Evolutionary conservation across 2,797 vertebrate species (phyloP).

Genomic region (Tolypeutes matacus): DNA sequence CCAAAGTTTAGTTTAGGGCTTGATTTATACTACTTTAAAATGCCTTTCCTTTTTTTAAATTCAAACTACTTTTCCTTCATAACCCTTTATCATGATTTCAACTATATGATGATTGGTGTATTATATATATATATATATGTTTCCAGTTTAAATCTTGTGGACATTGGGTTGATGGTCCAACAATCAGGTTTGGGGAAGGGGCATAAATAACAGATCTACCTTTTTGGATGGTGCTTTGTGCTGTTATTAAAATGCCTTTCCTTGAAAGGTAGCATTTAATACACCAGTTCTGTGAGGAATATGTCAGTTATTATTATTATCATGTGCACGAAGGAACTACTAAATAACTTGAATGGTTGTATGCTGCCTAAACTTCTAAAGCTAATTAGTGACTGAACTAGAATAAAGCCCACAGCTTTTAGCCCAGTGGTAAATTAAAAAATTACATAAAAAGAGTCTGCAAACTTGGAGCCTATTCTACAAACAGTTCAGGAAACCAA

Average conservation of each 20-base stretch:
- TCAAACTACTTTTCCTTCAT: neutral
- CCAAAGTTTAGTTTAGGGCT: neutral
- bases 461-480: neutral
- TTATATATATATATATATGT: no score
- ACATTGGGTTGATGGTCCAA: neutral
- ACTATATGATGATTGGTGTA: neutral
- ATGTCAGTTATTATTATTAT: neutral
- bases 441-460: neutral
- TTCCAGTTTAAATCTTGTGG: constrained; percentile 3
- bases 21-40: neutral
- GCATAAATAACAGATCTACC: neutral
- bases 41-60: no score
- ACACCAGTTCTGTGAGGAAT: neutral
- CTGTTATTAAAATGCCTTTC: constrained; percentile 20
- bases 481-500: neutral
- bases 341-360: neutral
- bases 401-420: neutral
- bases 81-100: constrained; percentile 4
- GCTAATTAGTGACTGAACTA: constrained; percentile 12
- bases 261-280: neutral
- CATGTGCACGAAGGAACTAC: neutral
- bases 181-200: neutral
- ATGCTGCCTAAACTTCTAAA: constrained; percentile 52
- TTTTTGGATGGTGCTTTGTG: constrained; percentile 13
- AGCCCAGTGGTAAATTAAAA: neutral